These are phyloP conservation scores for Lissocephala sabroskyi DNA, from an alignment of 2,888 invertebrate genomes.

Conservation along the genomic window DNA sequence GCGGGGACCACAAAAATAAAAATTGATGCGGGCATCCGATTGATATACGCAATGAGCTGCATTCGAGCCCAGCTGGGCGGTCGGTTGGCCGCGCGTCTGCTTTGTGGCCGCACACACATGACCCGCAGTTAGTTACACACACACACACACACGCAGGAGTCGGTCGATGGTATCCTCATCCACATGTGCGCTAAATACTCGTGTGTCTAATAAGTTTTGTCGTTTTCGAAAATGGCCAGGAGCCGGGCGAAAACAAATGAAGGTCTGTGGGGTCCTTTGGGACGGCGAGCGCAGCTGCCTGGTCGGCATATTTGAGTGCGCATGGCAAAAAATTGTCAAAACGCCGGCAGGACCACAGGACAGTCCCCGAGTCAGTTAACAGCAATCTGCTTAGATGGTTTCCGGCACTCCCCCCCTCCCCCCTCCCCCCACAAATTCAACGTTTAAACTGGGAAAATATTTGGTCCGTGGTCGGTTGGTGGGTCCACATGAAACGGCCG, in stretches of 20 bases:
- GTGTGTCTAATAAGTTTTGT: constrained; percentile 63
- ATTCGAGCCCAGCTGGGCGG: no score
- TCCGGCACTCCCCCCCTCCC: constrained; percentile 14
- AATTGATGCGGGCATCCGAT: constrained; percentile 26
- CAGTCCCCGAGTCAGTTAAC: constrained; percentile 37
- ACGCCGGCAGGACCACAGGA: constrained; percentile 41
- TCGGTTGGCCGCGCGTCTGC: constrained; percentile 6
- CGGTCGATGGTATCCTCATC: no score
- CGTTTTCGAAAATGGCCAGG: constrained; percentile 35
- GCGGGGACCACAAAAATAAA: not conserved
- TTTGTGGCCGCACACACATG: constrained; percentile 10
- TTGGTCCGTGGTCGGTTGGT: constrained; percentile 31
- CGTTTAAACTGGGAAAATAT: constrained; percentile 62
- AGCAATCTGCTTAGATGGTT: constrained; percentile 46
- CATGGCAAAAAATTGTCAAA: constrained; percentile 53
- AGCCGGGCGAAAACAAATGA: constrained; percentile 48
- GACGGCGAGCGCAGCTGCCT: constrained; percentile 39
- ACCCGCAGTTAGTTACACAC: constrained; percentile 38
- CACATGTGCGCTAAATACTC: constrained; percentile 55
- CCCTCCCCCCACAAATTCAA: not conserved
- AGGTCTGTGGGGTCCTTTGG: constrained; percentile 15
- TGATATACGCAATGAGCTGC: constrained; percentile 19
- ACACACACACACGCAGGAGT: constrained; percentile 11
- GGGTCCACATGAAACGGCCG: not conserved
- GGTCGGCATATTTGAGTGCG: constrained; percentile 44